A percentile compares a stretch with the other conserved stretches of the same genome.
Evolutionary conservation across 2,888 invertebrate species (phyloP).

Genomic region (Plusia festucae): DNA sequence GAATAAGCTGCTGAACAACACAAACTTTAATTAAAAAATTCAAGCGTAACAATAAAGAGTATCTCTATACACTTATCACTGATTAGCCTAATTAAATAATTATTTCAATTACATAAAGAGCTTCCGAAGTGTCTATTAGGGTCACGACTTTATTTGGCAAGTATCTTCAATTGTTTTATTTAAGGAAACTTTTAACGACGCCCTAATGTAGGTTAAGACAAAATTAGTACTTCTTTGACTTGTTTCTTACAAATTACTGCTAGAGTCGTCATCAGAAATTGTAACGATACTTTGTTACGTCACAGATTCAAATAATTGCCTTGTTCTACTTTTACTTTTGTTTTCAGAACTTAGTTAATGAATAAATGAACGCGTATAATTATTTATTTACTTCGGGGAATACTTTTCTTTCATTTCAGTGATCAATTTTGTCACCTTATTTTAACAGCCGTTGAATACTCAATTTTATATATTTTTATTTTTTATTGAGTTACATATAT

Average conservation of each 20-base stretch:
- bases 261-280: conserved; percentile 23
- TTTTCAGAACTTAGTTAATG: conserved; percentile 15
- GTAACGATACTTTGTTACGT: conserved; percentile 10
- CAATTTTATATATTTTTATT: too few species aligned
- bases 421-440: neutral
- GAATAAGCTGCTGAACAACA: too few species aligned
- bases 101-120: conserved; percentile 2
- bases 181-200: conserved; percentile 18
- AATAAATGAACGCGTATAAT: neutral
- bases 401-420: neutral
- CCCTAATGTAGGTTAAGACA: conserved; percentile 38
- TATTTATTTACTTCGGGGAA: neutral
- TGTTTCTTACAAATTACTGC: conserved; percentile 33
- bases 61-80: neutral
- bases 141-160: neutral
- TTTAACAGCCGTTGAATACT: neutral
- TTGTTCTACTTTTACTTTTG: conserved; percentile 33
- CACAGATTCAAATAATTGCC: conserved; percentile 16
- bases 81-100: conserved; percentile 1
- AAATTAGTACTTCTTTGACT: conserved; percentile 30
- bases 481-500: too few species aligned
- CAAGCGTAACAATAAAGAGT: neutral
- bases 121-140: neutral
- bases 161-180: conserved; percentile 18
- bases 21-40: too few species aligned